Evolutionary conservation across 2,888 invertebrate genomes (phyloP).

Genomic region (Julus scanicus): DNA sequence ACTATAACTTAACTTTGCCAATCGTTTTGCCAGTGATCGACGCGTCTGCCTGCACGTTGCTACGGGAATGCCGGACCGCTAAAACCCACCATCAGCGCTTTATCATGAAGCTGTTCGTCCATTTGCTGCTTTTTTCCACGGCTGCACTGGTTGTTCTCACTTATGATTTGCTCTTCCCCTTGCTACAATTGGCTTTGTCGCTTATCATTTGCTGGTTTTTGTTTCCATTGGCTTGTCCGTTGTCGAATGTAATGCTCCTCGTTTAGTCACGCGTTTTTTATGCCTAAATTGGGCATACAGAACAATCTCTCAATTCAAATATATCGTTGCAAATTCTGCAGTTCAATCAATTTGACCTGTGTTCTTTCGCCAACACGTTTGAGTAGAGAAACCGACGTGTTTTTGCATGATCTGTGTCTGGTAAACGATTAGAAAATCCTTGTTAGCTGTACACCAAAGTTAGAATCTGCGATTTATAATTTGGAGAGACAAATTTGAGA

Average conservation of each 20-base stretch:
- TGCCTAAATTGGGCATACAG: too few relatives aligned
- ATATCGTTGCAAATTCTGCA: too few relatives aligned
- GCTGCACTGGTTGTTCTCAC: neutral
- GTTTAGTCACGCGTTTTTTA: neutral
- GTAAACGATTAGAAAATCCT: too few relatives aligned
- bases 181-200: neutral
- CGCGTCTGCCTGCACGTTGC: neutral
- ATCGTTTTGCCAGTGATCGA: neutral
- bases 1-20: neutral
- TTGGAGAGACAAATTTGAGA: too few relatives aligned
- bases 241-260: neutral
- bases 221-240: neutral
- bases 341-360: too few relatives aligned
- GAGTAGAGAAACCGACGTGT: neutral
- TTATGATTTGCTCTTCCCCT: neutral
- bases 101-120: neutral
- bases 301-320: too few relatives aligned
- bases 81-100: neutral
- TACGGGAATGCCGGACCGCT: neutral
- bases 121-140: neutral
- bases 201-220: neutral
- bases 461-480: too few relatives aligned
- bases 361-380: neutral
- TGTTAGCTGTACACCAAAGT: too few relatives aligned
- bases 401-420: neutral